phyloP scores from a whole-genome alignment of 2,113 vertebrate genomes.

The Struthio camelus region DNA sequence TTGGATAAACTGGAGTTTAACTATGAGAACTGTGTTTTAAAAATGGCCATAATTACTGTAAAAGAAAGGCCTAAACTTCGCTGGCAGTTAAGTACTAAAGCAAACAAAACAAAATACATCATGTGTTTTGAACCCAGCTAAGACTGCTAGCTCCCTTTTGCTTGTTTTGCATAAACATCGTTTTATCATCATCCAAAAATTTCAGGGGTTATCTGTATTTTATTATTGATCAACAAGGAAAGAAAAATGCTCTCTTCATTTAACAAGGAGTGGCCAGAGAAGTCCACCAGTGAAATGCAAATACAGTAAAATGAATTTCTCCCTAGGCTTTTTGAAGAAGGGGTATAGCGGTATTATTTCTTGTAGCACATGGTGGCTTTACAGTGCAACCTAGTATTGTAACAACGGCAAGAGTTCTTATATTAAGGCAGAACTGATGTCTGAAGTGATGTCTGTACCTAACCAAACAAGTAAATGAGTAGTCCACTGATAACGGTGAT shows the following conservation, averaged over 20 bases:
- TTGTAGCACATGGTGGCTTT: background rate
- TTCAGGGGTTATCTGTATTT: background rate
- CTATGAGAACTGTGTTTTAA: background rate
- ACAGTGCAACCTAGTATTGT: background rate
- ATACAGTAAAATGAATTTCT: background rate
- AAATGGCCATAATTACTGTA: background rate
- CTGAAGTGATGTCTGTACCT: background rate
- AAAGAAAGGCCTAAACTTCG: background rate
- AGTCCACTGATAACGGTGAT: background rate
- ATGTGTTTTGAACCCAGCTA: background rate
- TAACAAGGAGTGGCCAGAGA: background rate
- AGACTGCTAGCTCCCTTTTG: background rate
- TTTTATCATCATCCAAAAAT: background rate
- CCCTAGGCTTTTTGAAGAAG: background rate
- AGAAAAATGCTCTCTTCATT: background rate
- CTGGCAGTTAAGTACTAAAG: background rate
- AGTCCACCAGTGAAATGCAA: background rate
- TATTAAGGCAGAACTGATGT: background rate
- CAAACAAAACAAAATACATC: background rate
- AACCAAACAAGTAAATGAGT: background rate
- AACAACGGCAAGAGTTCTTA: background rate
- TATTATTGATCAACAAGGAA: background rate
- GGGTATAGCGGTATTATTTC: background rate
- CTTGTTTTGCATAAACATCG: background rate
- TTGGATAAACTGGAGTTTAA: background rate